These are phyloP conservation scores for Peromyscus attwateri DNA, from an alignment of 2,797 vertebrate genomes.

Conservation along the genomic window DNA sequence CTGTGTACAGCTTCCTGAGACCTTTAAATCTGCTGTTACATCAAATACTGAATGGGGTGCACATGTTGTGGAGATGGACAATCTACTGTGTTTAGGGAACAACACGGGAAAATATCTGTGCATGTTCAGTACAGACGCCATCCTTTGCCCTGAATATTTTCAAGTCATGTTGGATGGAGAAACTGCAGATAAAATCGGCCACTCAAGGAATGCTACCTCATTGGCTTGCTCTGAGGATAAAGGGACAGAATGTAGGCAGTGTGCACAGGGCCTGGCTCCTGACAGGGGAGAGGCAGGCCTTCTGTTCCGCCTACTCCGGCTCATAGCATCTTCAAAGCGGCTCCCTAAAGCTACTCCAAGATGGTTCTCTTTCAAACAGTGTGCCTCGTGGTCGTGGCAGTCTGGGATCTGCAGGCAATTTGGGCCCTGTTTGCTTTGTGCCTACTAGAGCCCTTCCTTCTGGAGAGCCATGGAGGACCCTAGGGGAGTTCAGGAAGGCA, in stretches of 20 bases:
- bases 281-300: not conserved
- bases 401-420: not conserved
- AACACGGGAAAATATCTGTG: not conserved
- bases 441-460: not conserved
- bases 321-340: too few relatives aligned
- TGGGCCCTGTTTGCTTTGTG: not conserved
- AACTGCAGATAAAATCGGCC: not conserved
- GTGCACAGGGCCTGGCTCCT: not conserved
- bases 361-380: not conserved
- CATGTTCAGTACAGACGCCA: not conserved
- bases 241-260: not conserved
- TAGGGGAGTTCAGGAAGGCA: not conserved
- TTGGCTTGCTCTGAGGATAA: not conserved
- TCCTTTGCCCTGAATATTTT: not conserved
- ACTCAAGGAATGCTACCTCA: not conserved
- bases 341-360: too few relatives aligned
- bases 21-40: not conserved
- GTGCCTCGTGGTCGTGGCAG: not conserved
- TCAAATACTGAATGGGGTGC: not conserved
- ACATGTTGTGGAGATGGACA: not conserved
- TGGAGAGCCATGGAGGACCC: not conserved
- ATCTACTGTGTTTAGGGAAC: not conserved
- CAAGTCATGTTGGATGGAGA: not conserved
- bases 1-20: not conserved
- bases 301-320: not conserved